Conservation (phyloP, 2,888 invertebrate species). For the Stictocephala bisonia region DNA sequence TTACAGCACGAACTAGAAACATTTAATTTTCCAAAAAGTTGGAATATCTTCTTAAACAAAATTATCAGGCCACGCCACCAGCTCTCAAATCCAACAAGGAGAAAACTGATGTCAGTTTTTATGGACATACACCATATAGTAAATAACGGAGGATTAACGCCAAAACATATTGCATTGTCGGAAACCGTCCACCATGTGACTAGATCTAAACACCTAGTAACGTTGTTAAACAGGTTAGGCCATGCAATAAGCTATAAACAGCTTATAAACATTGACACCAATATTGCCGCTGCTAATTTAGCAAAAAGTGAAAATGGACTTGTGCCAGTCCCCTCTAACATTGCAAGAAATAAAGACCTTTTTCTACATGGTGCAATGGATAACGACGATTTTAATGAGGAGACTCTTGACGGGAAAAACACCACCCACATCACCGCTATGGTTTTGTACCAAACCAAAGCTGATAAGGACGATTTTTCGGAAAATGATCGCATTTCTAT, state of each 20-base stretch:
- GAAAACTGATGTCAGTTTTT: slow-evolving; percentile 33
- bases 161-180: slow-evolving; percentile 26
- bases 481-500: not conserved
- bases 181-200: slow-evolving; percentile 19
- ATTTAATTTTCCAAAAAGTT: slow-evolving; percentile 15
- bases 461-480: not conserved
- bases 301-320: slow-evolving; percentile 23
- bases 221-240: slow-evolving; percentile 21
- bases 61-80: slow-evolving; percentile 20
- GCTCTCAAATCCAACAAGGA: slow-evolving; percentile 17
- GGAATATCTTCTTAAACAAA: slow-evolving; percentile 1
- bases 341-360: slow-evolving; percentile 2
- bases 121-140: slow-evolving; percentile 26
- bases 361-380: slow-evolving; percentile 16
- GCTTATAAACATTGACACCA: slow-evolving; percentile 17
- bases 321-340: slow-evolving; percentile 6
- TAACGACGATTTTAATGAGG: slow-evolving; percentile 17
- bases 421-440: not conserved
- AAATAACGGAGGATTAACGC: slow-evolving; percentile 19
- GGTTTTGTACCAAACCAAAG: not conserved
- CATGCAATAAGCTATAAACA: slow-evolving; percentile 33
- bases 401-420: slow-evolving; percentile 1
- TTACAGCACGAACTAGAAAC: slow-evolving; percentile 6
- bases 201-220: slow-evolving; percentile 21
- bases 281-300: slow-evolving; percentile 30